These are phyloP conservation scores for Aurelia aurita complex sp. Pacific DNA, from an alignment of 30 jellyfish, hydroid and myxozoan genomes.

Conservation along the genomic window DNA sequence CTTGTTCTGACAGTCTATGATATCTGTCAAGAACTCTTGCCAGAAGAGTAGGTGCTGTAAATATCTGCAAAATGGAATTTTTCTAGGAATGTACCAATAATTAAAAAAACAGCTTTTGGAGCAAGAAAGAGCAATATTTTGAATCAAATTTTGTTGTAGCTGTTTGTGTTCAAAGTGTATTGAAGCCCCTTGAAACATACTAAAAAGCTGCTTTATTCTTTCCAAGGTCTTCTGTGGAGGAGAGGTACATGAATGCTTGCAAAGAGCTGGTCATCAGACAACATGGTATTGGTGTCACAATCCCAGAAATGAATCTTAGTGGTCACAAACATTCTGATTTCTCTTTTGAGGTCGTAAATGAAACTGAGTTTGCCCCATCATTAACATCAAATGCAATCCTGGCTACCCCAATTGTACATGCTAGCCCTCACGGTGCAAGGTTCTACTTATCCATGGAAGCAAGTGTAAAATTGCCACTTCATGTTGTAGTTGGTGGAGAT, in stretches of 20 bases:
- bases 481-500: conserved; percentile 39
- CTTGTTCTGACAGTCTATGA: no score
- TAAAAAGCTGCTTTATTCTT: no score
- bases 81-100: no score
- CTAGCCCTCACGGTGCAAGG: conserved; percentile 76
- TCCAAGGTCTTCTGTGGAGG: conserved; percentile 11
- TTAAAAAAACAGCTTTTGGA: no score
- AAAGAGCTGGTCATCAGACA: conserved; percentile 65
- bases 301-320: conserved; percentile 64
- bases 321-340: conserved; percentile 51
- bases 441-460: conserved; percentile 65
- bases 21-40: no score
- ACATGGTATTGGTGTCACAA: conserved; percentile 40
- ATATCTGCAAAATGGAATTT: no score
- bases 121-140: no score
- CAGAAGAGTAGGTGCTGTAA: no score
- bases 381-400: conserved; percentile 1
- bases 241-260: conserved; percentile 40
- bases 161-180: no score
- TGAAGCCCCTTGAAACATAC: no score
- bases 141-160: no score
- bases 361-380: conserved; percentile 14
- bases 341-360: conserved; percentile 31
- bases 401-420: conserved; percentile 71
- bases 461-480: conserved; percentile 47